Evolutionary conservation across 2,797 vertebrate species (phyloP).

Genomic region (Synaphobranchus kaupii): DNA sequence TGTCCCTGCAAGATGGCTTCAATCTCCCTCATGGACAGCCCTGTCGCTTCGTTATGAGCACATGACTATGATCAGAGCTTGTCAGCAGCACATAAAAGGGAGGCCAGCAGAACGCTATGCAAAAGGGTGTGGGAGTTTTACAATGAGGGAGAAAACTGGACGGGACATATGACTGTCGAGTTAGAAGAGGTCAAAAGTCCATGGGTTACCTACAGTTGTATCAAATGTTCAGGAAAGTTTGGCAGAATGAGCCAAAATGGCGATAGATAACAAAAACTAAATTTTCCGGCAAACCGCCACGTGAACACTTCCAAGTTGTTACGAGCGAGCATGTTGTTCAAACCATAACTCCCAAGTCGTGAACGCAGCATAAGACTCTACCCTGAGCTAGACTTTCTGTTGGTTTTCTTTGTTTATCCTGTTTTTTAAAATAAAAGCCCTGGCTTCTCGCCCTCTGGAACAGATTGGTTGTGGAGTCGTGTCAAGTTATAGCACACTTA

Average conservation of each 20-base stretch:
- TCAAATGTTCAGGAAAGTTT: no score
- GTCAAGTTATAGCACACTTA: background rate
- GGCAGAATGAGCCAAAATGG: no score
- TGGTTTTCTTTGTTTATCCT: background rate
- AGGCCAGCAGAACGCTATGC: background rate
- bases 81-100: background rate
- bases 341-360: no score
- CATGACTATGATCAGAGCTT: background rate
- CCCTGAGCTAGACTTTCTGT: no score
- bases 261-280: no score
- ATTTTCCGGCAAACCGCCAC: no score
- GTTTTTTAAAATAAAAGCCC: background rate
- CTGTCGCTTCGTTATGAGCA: background rate
- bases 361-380: no score
- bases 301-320: no score
- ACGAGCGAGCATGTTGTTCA: no score
- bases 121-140: no score
- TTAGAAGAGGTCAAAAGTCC: background rate
- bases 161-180: background rate
- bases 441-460: background rate
- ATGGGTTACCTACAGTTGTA: no score
- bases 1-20: background rate
- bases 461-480: background rate
- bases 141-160: background rate
- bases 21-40: background rate